Percentiles rank a stretch among this genome's conserved stretches.
phyloP scores from a whole-genome alignment of 2,797 vertebrate species.

The Peromyscus eremicus region DNA sequence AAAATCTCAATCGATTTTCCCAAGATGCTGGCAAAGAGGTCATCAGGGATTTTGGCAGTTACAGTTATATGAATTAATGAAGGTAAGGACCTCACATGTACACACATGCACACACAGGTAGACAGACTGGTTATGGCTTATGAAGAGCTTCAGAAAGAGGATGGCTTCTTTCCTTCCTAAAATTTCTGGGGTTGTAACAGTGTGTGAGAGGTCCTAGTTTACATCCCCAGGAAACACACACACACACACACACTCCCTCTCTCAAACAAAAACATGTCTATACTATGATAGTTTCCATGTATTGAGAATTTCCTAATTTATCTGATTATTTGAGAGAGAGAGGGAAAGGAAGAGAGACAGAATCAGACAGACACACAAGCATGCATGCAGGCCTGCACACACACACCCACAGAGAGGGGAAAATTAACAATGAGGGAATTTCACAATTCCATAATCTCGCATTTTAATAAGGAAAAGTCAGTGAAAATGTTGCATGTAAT shows the following conservation, averaged over 20 bases:
- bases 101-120: not conserved
- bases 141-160: constrained; percentile 52
- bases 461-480: constrained; percentile 63
- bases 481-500: constrained; percentile 14
- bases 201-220: not conserved
- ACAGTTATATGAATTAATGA: constrained; percentile 25
- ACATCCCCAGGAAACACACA: not conserved
- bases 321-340: constrained; percentile 11
- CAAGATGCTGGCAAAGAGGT: not conserved
- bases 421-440: constrained; percentile 22
- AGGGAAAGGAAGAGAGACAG: not conserved
- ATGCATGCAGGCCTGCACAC: not conserved
- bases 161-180: constrained; percentile 22
- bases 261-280: not conserved
- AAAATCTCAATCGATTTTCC: constrained; percentile 1
- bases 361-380: not conserved
- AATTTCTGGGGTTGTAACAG: not conserved
- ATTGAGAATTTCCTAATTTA: constrained; percentile 40
- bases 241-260: too few species aligned
- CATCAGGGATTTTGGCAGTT: not conserved
- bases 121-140: not conserved
- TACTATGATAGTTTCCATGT: constrained; percentile 4
- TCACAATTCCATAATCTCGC: constrained; percentile 40
- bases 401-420: not conserved
- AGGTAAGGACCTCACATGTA: not conserved